Percentiles rank a stretch among this genome's conserved stretches.
Evolutionary conservation across 2,888 invertebrate genomes (phyloP).

Genomic region (Peribatodes rhomboidaria): DNA sequence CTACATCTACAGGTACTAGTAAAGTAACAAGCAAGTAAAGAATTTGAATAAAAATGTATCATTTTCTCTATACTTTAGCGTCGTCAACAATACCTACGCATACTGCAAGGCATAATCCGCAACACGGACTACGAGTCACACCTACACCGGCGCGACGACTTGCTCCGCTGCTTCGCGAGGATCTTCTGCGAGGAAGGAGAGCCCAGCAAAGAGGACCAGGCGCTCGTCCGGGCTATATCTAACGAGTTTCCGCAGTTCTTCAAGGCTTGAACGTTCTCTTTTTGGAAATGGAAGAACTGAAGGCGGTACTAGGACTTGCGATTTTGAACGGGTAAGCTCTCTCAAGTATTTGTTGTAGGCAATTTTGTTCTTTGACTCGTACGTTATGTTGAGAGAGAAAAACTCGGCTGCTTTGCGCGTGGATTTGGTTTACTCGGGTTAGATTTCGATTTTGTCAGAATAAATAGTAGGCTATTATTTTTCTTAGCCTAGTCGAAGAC

Average conservation of each 20-base stretch:
- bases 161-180: conserved; percentile 93
- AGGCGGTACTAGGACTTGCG: background rate
- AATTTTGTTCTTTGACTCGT: background rate
- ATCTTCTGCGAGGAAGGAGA: conserved; percentile 95
- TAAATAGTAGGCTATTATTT: too few species aligned
- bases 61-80: conserved; percentile 78
- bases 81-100: conserved; percentile 91
- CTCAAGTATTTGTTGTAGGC: background rate
- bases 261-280: conserved; percentile 80
- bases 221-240: conserved; percentile 92
- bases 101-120: conserved; percentile 92
- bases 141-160: conserved; percentile 92
- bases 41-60: too few species aligned
- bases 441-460: too few species aligned
- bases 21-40: too few species aligned
- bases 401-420: too few species aligned
- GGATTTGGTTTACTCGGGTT: too few species aligned
- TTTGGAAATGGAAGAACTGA: background rate
- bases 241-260: conserved; percentile 94
- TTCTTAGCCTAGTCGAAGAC: too few species aligned
- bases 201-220: conserved; percentile 91
- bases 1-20: too few species aligned
- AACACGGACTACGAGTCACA: conserved; percentile 94
- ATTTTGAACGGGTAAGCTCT: background rate
- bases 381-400: too few species aligned